Base-by-base conservation (phyloP, 92 coral and sea anemone genomes). In the Porites divaricata region DNA sequence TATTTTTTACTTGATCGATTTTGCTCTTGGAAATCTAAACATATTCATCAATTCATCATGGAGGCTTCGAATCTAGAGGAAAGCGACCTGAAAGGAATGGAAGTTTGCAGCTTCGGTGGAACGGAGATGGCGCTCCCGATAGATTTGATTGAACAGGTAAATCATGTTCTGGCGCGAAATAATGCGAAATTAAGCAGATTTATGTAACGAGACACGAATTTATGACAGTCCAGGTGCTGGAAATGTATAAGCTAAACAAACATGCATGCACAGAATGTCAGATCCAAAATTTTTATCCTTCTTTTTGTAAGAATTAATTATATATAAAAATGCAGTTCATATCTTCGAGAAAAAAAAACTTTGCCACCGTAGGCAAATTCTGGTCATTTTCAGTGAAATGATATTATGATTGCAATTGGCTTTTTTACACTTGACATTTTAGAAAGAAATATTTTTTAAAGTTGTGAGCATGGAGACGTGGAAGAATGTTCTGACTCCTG, bases 381-480 rank as follows among this genome's bases (percentile, higher is more conserved):
- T 0, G 45, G 0, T 4, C 4, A 35, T 35, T 35, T 35, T 35
- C 6, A 4, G 0, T 35, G 45, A 54, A 2, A 54, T 11, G 10
- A 11, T 54, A 54, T 54, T 15, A 54, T 54, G 59, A 54, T 54
- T n/a, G n/a, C n/a, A n/a, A n/a, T n/a, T 54, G 59, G 16, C 59
- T 54, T 54, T 54, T 2, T 13, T 54, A 15, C 45, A 5, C 62
- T 7, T 17, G 54, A 45, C 12, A 53, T 54, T 48, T 14, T 76
- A 96, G 99, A 88, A 95, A 67, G 98, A 96, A 54, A 91, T 96
- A 26, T 95, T 96, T 89, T 89, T 91, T 21, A 86, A 81, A 81
- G 95, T 96, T 79, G 78, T 96, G 20, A 96, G 98, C 62, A 77
- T 90, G 91, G 94, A 95, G 53, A 96, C 99, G 9, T 96, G 99